Conservation (phyloP, 2,113 vertebrate genomes). For the Atherinomorus stipes region DNA sequence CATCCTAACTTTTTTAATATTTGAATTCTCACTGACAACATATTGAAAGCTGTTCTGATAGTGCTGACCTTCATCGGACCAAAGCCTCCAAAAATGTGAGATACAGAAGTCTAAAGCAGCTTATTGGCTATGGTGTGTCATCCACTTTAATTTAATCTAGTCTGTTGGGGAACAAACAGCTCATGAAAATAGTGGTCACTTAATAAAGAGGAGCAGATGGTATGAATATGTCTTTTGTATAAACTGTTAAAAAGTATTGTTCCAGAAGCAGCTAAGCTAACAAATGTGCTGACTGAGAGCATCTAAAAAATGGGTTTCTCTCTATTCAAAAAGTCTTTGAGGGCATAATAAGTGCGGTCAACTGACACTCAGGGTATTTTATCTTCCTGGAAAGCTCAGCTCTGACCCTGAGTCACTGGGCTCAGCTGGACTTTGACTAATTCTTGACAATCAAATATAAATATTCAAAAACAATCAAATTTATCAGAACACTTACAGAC, state of each 20-base stretch:
- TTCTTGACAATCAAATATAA: background rate
- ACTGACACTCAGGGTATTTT: no score
- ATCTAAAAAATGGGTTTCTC: background rate
- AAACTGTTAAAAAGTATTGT: background rate
- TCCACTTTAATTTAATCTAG: no score
- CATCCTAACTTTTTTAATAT: background rate
- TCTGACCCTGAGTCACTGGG: background rate
- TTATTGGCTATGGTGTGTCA: background rate
- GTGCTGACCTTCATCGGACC: background rate
- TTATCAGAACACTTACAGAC: background rate
- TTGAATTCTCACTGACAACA: constrained; percentile 1
- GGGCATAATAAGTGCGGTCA: no score
- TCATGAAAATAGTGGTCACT: no score
- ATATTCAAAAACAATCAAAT: no score
- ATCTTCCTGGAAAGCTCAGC: no score
- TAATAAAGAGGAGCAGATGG: no score
- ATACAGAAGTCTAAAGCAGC: background rate
- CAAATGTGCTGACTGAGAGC: background rate
- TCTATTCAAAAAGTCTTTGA: no score
- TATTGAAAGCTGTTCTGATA: background rate
- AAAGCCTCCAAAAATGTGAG: background rate
- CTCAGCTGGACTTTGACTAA: background rate
- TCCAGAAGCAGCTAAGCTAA: background rate
- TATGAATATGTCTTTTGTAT: background rate
- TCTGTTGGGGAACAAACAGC: no score